A percentile compares a stretch with the other conserved stretches of the same genome.
These are phyloP conservation scores for Cynocephalus volans DNA, from an alignment of 2,113 vertebrate genomes.

Conservation along the genomic window DNA sequence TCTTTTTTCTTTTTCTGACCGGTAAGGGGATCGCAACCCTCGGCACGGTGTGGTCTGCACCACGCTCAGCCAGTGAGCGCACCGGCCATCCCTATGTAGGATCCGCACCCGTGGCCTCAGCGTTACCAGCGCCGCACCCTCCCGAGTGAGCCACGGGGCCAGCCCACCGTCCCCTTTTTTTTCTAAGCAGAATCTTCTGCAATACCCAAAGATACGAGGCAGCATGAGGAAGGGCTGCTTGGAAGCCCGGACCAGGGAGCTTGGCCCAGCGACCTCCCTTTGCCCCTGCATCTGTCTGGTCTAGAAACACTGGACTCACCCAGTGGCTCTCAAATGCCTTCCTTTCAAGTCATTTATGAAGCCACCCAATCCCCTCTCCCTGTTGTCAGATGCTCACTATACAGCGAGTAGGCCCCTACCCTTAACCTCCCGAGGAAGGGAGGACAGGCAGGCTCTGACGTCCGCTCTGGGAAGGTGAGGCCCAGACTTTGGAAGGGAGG, in stretches of 20 bases:
- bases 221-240: neutral
- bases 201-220: neutral
- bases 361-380: accelerated
- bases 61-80: too few relatives aligned
- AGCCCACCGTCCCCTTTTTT: neutral
- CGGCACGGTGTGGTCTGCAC: too few relatives aligned
- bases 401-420: accelerated
- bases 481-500: neutral
- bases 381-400: neutral
- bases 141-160: too few relatives aligned
- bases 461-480: neutral
- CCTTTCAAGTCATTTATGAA: neutral
- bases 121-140: too few relatives aligned
- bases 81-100: too few relatives aligned
- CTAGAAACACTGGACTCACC: neutral
- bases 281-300: neutral
- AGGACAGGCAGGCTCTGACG: neutral
- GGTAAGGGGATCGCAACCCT: too few relatives aligned
- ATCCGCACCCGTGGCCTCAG: too few relatives aligned
- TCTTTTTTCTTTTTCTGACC: too few relatives aligned
- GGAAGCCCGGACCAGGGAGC: neutral
- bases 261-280: accelerated
- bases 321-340: neutral
- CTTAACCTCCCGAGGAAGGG: neutral
- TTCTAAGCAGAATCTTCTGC: neutral